Base-by-base conservation (phyloP, 2,888 invertebrate species). In the Tiliacea citrago region DNA sequence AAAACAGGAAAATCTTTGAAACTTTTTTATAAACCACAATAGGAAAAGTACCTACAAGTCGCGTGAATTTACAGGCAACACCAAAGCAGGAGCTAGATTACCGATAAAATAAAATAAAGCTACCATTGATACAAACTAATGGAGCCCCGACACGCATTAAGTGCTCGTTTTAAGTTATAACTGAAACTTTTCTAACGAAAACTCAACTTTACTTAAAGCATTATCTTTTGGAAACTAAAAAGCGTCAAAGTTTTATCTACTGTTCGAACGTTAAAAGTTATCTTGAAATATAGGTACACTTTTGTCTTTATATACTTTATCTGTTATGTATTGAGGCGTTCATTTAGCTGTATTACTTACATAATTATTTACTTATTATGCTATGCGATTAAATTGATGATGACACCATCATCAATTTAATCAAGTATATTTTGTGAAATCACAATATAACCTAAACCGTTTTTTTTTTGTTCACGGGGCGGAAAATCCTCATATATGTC, bases 81-180 rank as follows among this genome's bases (percentile, higher is more conserved):
- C 69, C 73, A 60, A 75, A 77, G 75, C 58, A 75, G 18, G 10
- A 76, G 55, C 63, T 75, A 72, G 86, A 82, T 71, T 74, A 69
- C 66, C 67, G 57, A 79, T 79, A 74, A 79, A 78, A 83, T 63
- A 85, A 85, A 81, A 39, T 39, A 39, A 77, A 88, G 10, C 39
- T 57, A 21, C 85, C 83, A 89, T 85, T 88, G 90, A 88, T 87
- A 88, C 72, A 67, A 79, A 73, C 88, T 92, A 92, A 92, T 92
- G 91, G 91, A 83, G 47, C 45, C 67, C n/a, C 55, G 57, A 82
- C 86, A 85, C 80, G 83, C 81, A 77, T 87, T 77, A 78, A 69
- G 68, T 58, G 53, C 29, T 55, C 68, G 39, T 67, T 86, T 83
- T 65, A 68, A 85, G 39, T 83, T 79, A 72, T 62, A 82, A 75